Percentiles rank a stretch among this genome's conserved stretches.
phyloP scores from a whole-genome alignment of 2,888 invertebrate species.

The Drosophila glabriapex region DNA sequence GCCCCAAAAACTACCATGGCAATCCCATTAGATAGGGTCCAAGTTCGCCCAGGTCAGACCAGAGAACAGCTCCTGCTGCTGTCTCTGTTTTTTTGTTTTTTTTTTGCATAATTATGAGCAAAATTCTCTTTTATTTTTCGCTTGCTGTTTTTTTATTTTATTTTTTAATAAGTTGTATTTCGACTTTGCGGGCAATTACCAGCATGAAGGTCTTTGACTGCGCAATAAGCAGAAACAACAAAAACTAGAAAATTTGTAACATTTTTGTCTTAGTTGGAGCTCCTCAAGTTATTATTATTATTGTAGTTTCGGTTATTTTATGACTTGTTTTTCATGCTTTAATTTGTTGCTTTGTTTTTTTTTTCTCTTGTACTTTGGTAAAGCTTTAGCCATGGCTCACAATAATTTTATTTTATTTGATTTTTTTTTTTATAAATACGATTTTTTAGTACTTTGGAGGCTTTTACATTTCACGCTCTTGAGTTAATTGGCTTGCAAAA shows the following conservation, averaged over 20 bases:
- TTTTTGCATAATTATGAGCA: slow-evolving; percentile 73
- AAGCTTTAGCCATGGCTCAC: slow-evolving; percentile 45
- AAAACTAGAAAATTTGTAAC: slow-evolving; percentile 76
- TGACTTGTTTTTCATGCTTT: slow-evolving; percentile 77
- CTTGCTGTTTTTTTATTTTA: slow-evolving; percentile 23
- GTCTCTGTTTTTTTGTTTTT: slow-evolving; percentile 24
- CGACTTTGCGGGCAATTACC: slow-evolving; percentile 70
- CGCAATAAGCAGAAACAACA: slow-evolving; percentile 60
- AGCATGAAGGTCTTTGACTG: slow-evolving; percentile 79
- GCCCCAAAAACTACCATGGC: slow-evolving; percentile 46
- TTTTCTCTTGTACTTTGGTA: slow-evolving; percentile 45
- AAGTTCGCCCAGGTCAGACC: slow-evolving; percentile 62
- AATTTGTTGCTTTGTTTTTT: slow-evolving; percentile 69
- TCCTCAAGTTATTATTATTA: slow-evolving; percentile 49
- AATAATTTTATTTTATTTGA: slow-evolving; percentile 43
- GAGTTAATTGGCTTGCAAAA: slow-evolving; percentile 77
- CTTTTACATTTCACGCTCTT: slow-evolving; percentile 77
- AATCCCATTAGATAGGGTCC: slow-evolving; percentile 68
- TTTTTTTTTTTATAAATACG: slow-evolving; percentile 27
- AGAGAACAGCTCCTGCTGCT: slow-evolving; percentile 49
- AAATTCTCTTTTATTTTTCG: slow-evolving; percentile 51
- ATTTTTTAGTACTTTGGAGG: slow-evolving; percentile 18
- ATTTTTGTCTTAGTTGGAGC: slow-evolving; percentile 65
- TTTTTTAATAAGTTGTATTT: slow-evolving; percentile 40
- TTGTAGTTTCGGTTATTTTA: slow-evolving; percentile 61